Evolutionary conservation across 2,797 vertebrate species (phyloP).

Genomic region (Onychomys arenicola): DNA sequence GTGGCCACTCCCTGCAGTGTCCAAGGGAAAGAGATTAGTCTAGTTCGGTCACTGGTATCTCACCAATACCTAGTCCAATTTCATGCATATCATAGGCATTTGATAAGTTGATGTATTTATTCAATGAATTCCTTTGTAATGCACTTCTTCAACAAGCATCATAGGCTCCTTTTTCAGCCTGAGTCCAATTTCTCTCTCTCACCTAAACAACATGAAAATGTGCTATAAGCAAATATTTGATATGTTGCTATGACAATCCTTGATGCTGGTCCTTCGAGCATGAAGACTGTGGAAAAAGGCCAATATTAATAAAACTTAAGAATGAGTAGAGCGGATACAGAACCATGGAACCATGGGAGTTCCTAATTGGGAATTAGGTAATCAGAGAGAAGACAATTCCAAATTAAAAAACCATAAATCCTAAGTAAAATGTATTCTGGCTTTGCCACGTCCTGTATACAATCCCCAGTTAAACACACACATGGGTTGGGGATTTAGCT

Average conservation of each 20-base stretch:
- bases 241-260: not conserved
- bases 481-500: no score
- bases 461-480: not conserved
- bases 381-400: not conserved
- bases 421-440: not conserved
- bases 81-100: not conserved
- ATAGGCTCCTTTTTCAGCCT: not conserved
- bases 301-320: not conserved
- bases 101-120: not conserved
- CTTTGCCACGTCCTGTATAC: not conserved
- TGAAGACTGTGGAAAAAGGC: not conserved
- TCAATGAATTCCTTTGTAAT: constrained; percentile 16
- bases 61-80: not conserved
- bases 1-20: not conserved
- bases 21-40: not conserved
- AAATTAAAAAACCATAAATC: not conserved
- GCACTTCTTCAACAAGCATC: not conserved
- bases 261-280: not conserved
- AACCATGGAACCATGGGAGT: not conserved
- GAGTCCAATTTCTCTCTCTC: not conserved
- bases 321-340: not conserved
- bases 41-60: not conserved
- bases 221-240: not conserved
- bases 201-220: not conserved
- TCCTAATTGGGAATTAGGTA: not conserved